Percentiles rank a stretch among this genome's conserved stretches.
phyloP scores from a whole-genome alignment of 2,797 vertebrate species.

The Lutjanus argentimaculatus region DNA sequence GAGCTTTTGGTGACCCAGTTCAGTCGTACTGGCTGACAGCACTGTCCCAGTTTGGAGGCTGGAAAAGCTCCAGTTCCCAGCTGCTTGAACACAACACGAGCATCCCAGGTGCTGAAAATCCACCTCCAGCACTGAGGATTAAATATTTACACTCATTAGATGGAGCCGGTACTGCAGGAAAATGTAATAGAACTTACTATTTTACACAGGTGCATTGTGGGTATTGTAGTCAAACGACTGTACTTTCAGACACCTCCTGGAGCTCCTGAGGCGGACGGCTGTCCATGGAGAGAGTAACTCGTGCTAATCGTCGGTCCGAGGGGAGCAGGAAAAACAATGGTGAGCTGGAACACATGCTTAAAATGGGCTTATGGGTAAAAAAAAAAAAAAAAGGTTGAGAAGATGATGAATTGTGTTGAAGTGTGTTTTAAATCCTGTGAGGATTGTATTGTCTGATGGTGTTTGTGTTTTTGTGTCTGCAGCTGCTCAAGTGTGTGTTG shows the following conservation, averaged over 20 bases:
- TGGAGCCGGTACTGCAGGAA: neutral
- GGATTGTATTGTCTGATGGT: neutral
- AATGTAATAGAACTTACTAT: neutral
- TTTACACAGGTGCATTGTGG: constrained; percentile 40
- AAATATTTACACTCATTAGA: neutral
- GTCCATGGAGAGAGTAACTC: constrained; percentile 98
- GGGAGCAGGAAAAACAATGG: constrained; percentile 94
- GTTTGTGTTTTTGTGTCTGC: constrained; percentile 30
- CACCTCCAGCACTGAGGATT: constrained; percentile 11
- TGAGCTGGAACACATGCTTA: constrained; percentile 64
- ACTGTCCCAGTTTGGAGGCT: constrained; percentile 59
- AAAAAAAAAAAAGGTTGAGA: neutral
- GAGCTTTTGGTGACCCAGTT: constrained; percentile 64
- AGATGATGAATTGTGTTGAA: constrained; percentile 7
- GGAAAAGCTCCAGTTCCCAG: constrained; percentile 41
- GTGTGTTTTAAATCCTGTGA: constrained; percentile 35
- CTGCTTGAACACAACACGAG: constrained; percentile 25
- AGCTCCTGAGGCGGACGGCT: constrained; percentile 92
- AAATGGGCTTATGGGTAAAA: constrained; percentile 1
- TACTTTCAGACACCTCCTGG: constrained; percentile 90
- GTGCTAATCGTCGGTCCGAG: constrained; percentile 93
- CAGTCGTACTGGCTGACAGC: constrained; percentile 44
- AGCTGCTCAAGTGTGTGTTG: constrained; percentile 91
- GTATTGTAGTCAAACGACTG: constrained; percentile 22
- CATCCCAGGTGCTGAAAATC: constrained; percentile 17